phyloP scores from a whole-genome alignment of 1,140 invertebrate genomes.

The Pectinophora gossypiella region DNA sequence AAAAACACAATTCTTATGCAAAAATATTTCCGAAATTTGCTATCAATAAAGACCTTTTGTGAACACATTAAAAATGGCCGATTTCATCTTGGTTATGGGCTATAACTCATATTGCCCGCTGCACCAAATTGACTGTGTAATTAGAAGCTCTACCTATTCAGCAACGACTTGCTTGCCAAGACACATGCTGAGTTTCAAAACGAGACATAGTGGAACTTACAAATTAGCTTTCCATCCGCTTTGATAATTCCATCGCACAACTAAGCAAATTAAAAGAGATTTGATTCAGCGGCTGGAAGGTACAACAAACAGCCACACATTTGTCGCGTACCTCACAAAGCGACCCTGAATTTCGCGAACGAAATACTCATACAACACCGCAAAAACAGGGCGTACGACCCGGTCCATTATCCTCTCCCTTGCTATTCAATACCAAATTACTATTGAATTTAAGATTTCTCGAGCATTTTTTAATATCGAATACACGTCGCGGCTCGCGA shows the following conservation, averaged over 20 bases:
- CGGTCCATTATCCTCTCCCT: slow-evolving; percentile 56
- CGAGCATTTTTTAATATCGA: slow-evolving; percentile 67
- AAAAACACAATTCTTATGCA: slow-evolving; percentile 47
- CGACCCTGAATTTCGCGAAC: slow-evolving; percentile 64
- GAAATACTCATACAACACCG: slow-evolving; percentile 62
- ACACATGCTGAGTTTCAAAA: slow-evolving; percentile 65
- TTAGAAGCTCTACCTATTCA: slow-evolving; percentile 62
- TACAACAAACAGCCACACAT: too few species aligned
- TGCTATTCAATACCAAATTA: slow-evolving; percentile 56
- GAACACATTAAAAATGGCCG: slow-evolving; percentile 44
- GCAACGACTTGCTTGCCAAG: slow-evolving; percentile 40
- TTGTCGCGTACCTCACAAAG: slow-evolving; percentile 61
- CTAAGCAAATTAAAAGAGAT: not conserved
- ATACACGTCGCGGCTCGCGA: slow-evolving; percentile 61
- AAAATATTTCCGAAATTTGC: slow-evolving; percentile 35
- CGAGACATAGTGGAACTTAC: slow-evolving; percentile 26
- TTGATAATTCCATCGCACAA: not conserved
- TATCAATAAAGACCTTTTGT: slow-evolving; percentile 46
- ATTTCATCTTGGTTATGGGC: slow-evolving; percentile 64
- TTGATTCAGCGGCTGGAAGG: not conserved
- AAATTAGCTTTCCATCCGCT: not conserved
- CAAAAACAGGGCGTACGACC: slow-evolving; percentile 68
- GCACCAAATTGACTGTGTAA: slow-evolving; percentile 72
- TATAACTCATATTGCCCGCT: slow-evolving; percentile 67
- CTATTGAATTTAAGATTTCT: slow-evolving; percentile 72